Conservation (phyloP, 1,140 invertebrate genomes). For the Calycopis cecrops region DNA sequence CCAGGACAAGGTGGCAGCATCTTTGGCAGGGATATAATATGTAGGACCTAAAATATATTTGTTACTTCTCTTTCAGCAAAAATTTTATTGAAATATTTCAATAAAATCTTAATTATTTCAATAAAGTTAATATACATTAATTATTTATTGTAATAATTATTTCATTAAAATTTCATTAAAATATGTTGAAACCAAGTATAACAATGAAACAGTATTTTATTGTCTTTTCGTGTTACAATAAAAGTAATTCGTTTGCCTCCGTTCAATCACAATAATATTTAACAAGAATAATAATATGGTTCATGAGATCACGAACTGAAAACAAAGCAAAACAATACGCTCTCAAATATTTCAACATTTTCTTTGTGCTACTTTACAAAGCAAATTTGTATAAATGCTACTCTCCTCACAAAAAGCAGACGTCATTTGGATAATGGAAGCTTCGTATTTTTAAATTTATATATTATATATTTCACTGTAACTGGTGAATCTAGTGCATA, state of each 20-base stretch:
- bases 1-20: no score
- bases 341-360: conserved; percentile 9
- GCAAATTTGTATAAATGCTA: conserved; percentile 10
- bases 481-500: neutral
- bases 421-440: conserved; percentile 8
- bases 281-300: conserved; percentile 1
- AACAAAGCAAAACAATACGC: neutral
- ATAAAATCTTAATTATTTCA: no score
- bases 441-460: neutral
- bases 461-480: neutral
- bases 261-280: neutral
- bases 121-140: no score
- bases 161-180: no score
- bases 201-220: no score
- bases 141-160: no score
- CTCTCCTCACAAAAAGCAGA: conserved; percentile 6
- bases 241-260: neutral
- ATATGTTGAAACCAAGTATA: no score
- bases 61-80: no score
- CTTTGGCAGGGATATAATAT: no score
- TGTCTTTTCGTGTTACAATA: no score
- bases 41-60: no score
- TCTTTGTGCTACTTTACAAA: conserved; percentile 10
- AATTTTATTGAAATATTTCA: no score
- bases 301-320: conserved; percentile 5